A percentile compares a stretch with the other conserved stretches of the same genome.
Conservation (phyloP, 2,113 vertebrate genomes). For the Proteles cristata region DNA sequence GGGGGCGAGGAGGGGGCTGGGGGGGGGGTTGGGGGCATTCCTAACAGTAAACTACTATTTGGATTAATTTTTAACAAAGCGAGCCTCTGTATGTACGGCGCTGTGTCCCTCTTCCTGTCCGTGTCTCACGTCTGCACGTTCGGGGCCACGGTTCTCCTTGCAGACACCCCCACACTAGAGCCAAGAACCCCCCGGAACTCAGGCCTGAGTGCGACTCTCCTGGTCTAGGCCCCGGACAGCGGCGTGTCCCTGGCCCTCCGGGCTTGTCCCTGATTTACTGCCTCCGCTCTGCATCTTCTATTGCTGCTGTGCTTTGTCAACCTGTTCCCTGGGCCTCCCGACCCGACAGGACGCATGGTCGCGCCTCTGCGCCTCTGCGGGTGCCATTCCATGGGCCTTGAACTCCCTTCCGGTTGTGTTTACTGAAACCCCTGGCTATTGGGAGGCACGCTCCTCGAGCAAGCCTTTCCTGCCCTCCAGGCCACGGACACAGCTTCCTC, state of each 20-base stretch:
- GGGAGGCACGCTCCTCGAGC: background rate
- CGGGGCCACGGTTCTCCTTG: background rate
- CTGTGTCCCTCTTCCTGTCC: background rate
- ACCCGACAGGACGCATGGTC: background rate
- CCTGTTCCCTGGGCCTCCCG: background rate
- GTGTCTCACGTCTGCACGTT: rapidly evolving
- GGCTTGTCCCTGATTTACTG: background rate
- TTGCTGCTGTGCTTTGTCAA: background rate
- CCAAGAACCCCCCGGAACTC: background rate
- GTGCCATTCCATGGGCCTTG: background rate
- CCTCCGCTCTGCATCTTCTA: background rate
- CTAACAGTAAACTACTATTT: background rate
- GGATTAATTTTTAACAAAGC: background rate
- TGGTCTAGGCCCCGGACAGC: background rate
- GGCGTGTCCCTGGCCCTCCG: background rate
- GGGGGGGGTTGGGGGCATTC: background rate
- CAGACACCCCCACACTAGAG: background rate
- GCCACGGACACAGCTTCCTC: background rate
- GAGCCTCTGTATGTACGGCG: rapidly evolving
- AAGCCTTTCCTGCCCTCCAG: background rate
- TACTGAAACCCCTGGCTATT: background rate
- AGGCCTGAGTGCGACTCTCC: background rate
- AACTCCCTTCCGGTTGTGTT: background rate
- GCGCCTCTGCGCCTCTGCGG: background rate
- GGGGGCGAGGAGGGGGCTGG: background rate